Percentiles rank a stretch among this genome's conserved stretches.
phyloP scores from a whole-genome alignment of 2,113 vertebrate species.

The Quiscalus mexicanus region DNA sequence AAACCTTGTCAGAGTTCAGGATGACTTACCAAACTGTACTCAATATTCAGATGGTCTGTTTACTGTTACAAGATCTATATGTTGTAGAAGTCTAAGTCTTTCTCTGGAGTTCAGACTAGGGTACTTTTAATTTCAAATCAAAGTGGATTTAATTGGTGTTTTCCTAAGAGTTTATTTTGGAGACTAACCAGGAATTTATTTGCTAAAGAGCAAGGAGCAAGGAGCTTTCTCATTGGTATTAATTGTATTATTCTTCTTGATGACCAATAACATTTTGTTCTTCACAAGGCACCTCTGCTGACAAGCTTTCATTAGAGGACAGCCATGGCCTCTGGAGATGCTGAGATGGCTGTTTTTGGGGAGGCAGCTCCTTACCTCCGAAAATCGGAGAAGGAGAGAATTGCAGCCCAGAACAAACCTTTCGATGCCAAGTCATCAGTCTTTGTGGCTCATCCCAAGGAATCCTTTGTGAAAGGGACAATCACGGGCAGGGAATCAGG shows the following conservation, averaged over 20 bases:
- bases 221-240: neutral
- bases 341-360: slow-evolving; percentile 79
- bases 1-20: neutral
- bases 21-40: neutral
- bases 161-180: neutral
- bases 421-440: slow-evolving; percentile 78
- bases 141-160: neutral
- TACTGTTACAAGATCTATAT: neutral
- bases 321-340: slow-evolving; percentile 78
- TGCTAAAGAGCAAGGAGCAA: neutral
- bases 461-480: slow-evolving; percentile 76
- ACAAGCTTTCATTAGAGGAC: slow-evolving; percentile 7
- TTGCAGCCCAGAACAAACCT: slow-evolving; percentile 84
- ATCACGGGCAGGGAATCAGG: slow-evolving; percentile 68
- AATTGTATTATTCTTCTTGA: neutral
- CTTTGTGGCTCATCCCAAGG: slow-evolving; percentile 76
- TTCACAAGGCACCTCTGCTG: neutral
- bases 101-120: neutral
- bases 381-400: slow-evolving; percentile 84
- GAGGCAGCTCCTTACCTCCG: slow-evolving; percentile 76
- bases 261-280: neutral
- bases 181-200: neutral
- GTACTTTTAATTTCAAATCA: neutral
- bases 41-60: neutral
- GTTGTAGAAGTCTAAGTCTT: neutral